Conservation (phyloP, 2,888 invertebrate genomes). For the Antitype chi region DNA sequence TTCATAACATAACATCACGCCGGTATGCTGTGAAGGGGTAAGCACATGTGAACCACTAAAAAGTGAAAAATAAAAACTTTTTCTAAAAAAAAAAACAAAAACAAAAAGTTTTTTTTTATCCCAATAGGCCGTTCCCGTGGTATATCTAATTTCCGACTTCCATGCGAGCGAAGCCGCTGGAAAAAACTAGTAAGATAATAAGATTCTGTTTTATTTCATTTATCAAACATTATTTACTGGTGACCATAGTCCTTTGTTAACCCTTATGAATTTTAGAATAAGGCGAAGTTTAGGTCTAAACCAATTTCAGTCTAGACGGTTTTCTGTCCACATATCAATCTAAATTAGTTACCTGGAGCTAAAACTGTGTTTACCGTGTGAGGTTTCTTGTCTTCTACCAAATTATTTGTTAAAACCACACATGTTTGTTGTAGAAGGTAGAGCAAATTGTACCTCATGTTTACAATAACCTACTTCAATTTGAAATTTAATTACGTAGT, state of each 20-base stretch:
- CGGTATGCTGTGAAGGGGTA: no score
- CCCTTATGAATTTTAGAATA: conserved; percentile 36
- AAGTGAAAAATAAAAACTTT: no score
- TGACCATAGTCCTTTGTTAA: conserved; percentile 19
- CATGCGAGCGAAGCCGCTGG: no score
- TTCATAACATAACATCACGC: no score
- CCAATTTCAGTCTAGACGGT: conserved; percentile 55
- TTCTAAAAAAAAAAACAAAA: no score
- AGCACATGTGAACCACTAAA: no score
- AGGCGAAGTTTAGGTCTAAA: conserved; percentile 7
- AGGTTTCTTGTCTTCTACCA: conserved; percentile 12
- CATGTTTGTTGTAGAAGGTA: background rate
- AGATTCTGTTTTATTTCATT: background rate
- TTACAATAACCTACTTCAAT: background rate
- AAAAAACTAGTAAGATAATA: no score
- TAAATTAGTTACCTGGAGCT: conserved; percentile 36
- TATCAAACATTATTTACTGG: background rate
- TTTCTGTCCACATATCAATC: conserved; percentile 43
- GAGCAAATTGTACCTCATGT: background rate
- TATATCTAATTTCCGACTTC: no score
- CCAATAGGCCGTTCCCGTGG: no score
- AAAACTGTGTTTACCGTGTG: conserved; percentile 15
- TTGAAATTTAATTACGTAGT: background rate
- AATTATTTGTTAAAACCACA: conserved; percentile 14
- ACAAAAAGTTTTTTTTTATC: no score